Evolutionary conservation across 2,113 vertebrate genomes (phyloP), one percentile per base, ranked within the genome.

Genomic region (Gnathonemus echidnorhynchus): DNA sequence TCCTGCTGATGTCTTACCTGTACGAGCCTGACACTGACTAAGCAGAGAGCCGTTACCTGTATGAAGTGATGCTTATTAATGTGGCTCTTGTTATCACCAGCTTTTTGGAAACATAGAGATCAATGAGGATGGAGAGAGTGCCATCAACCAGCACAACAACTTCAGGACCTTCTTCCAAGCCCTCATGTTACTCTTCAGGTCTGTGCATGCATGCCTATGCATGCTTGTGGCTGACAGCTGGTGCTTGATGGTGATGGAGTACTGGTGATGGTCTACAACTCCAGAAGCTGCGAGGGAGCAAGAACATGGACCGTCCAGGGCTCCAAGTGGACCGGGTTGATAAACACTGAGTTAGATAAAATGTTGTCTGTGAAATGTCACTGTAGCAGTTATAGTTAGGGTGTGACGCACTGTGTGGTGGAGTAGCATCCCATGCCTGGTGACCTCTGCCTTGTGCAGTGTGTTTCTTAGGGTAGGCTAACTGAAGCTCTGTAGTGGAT

Each of bases 101-200:
- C 97, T 99, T 87, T 99, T 99, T 94, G 98, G 98, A 35, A 99
- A 99, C 94, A 99, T 99, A 87, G 97, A 96, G 0, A 95, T 99
- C 86, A 97, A 98, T 0, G 97, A 99, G 84, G 96, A 96, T 7
- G 91, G 88, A 89, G 96, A 96, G 3, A 97, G 97, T 6, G 97
- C 98, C 93, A 98, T 99, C 94, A 98, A 98, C 94, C 95, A 97
- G 87, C 99, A 99, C 95, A 99, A 99, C 94, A 99, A 99, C 95
- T 99, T 99, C 94, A 97, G 97, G 96, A 99, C 98, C 91, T 99
- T 99, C 93, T 95, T 99, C 53, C 97, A 97, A 90, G 98, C 98
- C 27, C 97, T 99, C 91, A 96, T 99, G 95, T 97, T 99, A 50
- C 98, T 99, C 88, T 99, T 99, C 97, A 98, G 98, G 98, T 99